phyloP scores from a whole-genome alignment of 2,797 vertebrate species.

The Centropyge bicolor region DNA sequence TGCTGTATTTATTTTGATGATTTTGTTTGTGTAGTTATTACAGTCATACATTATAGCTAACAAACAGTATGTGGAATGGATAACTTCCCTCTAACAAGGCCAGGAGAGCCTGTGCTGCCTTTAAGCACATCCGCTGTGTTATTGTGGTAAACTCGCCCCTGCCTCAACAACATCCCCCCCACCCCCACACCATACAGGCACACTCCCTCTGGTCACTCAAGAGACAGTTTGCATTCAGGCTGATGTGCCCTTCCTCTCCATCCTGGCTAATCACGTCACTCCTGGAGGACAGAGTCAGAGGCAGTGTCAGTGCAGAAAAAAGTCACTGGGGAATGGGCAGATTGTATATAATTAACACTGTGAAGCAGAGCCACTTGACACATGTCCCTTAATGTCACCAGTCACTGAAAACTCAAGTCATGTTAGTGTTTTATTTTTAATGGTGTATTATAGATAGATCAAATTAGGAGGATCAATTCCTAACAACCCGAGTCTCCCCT shows the following conservation, averaged over 20 bases:
- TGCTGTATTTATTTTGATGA: neutral
- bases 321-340: conserved; percentile 44
- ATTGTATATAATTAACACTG: conserved; percentile 69
- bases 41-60: neutral
- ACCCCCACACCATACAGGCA: conserved; percentile 4
- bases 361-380: conserved; percentile 60
- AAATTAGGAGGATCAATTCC: neutral
- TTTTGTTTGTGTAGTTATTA: neutral
- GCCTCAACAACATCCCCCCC: conserved; percentile 6
- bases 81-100: conserved; percentile 31
- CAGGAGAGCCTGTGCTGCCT: conserved; percentile 27
- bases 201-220: conserved; percentile 39
- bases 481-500: neutral
- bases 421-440: conserved; percentile 27
- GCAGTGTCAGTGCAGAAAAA: conserved; percentile 38
- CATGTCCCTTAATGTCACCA: conserved; percentile 29
- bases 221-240: conserved; percentile 60
- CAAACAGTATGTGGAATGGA: neutral
- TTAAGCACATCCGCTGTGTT: conserved; percentile 29
- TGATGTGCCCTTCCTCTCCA: conserved; percentile 59
- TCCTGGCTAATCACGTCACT: conserved; percentile 66
- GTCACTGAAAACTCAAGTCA: conserved; percentile 18
- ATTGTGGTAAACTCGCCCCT: conserved; percentile 18
- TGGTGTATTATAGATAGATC: conserved; percentile 7
- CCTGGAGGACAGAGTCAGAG: conserved; percentile 53